Conservation (phyloP, 2,888 invertebrate species). For the Agrilus cyanescens region DNA sequence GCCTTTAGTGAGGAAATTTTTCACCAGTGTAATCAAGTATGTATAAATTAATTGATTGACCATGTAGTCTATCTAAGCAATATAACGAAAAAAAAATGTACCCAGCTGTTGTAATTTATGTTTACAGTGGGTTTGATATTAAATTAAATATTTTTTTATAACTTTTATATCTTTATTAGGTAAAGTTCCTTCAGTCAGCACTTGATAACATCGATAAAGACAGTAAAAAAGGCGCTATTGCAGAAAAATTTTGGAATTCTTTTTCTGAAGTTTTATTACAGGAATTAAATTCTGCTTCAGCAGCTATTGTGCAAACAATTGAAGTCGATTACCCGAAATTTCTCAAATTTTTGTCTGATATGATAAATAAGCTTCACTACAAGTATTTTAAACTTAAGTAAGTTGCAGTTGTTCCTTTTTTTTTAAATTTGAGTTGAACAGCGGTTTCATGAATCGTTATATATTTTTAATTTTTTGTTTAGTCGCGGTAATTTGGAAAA, state of each 20-base stretch:
- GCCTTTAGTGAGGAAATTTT: conserved; percentile 66
- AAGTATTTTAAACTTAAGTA: conserved; percentile 47
- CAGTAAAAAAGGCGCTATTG: conserved; percentile 37
- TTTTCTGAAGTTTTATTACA: conserved; percentile 37
- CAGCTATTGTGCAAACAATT: conserved; percentile 63
- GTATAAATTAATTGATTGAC: conserved; percentile 3
- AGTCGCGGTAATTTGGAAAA: conserved; percentile 48
- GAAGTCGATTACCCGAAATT: conserved; percentile 83
- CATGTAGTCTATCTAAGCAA: background rate
- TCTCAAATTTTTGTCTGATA: conserved; percentile 67
- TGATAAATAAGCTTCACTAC: conserved; percentile 56
- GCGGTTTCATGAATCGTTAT: background rate
- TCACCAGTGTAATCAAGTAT: conserved; percentile 57
- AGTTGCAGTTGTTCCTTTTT: conserved; percentile 16
- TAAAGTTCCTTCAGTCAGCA: conserved; percentile 39
- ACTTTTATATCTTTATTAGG: conserved; percentile 22
- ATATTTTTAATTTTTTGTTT: conserved; percentile 14
- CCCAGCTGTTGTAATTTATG: background rate
- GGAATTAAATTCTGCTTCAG: conserved; percentile 43
- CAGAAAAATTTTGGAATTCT: conserved; percentile 42
- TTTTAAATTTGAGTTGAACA: background rate
- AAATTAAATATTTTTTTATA: background rate
- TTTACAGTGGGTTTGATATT: too few relatives aligned
- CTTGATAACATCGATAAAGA: conserved; percentile 36
- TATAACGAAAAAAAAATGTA: conserved; percentile 1